Conservation (phyloP, 2,888 invertebrate species). For the Plebejus melissa region DNA sequence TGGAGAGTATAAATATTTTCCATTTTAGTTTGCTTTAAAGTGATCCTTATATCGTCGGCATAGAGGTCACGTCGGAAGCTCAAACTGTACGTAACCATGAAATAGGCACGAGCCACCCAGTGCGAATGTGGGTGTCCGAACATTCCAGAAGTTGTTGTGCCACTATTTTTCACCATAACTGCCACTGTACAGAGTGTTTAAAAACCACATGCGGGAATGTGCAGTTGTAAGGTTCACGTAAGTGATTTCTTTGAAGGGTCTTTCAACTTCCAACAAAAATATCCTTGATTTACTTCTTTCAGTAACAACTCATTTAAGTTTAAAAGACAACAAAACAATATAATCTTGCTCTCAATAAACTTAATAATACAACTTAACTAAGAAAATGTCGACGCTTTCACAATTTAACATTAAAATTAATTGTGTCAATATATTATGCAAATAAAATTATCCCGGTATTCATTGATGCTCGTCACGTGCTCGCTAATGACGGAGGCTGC, state of each 20-base stretch:
- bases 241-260: neutral
- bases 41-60: neutral
- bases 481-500: conserved; percentile 25
- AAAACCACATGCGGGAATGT: neutral
- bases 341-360: neutral
- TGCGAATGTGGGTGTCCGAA: neutral
- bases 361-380: neutral
- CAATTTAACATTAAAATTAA: conserved; percentile 16
- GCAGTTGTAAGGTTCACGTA: neutral
- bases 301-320: neutral
- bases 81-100: neutral
- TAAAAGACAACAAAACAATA: neutral
- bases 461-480: conserved; percentile 26
- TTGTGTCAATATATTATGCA: conserved; percentile 15
- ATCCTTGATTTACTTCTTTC: no score
- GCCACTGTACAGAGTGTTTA: neutral
- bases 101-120: neutral
- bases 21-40: neutral
- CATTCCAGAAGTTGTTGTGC: conserved; percentile 1
- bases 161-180: neutral
- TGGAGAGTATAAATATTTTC: neutral
- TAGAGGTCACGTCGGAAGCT: neutral
- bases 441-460: conserved; percentile 18
- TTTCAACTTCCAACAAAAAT: neutral
- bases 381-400: neutral